Evolutionary conservation across 2,797 vertebrate genomes (phyloP).

Genomic region (Morus bassanus): DNA sequence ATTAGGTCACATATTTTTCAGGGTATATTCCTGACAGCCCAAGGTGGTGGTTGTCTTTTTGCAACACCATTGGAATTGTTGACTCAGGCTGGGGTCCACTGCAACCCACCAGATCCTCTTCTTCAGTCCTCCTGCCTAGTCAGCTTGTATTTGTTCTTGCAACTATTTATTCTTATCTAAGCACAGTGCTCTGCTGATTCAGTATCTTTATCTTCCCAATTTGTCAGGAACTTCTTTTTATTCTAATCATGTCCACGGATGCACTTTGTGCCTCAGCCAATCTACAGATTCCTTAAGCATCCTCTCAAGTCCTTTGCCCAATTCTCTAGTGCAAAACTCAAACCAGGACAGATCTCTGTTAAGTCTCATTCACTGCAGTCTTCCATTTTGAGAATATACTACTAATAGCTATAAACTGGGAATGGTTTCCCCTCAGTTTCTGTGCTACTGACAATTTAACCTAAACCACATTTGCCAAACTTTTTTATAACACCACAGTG

Average conservation of each 20-base stretch:
- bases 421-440: background rate
- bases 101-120: background rate
- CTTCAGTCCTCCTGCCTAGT: background rate
- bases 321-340: background rate
- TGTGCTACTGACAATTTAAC: background rate
- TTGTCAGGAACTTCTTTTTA: background rate
- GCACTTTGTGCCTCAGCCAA: accelerated
- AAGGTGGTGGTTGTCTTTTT: background rate
- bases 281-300: background rate
- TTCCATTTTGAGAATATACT: background rate
- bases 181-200: background rate
- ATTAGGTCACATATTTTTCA: background rate
- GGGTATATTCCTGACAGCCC: background rate
- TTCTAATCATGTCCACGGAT: background rate
- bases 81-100: background rate
- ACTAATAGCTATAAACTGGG: background rate
- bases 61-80: background rate
- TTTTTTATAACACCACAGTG: background rate
- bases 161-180: background rate
- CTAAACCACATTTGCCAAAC: background rate
- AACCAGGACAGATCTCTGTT: background rate
- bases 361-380: background rate
- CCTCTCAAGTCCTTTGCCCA: background rate
- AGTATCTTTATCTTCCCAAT: background rate
- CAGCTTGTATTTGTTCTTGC: background rate